Conservation (phyloP, 2,797 vertebrate species). For the Vultur gryphus region DNA sequence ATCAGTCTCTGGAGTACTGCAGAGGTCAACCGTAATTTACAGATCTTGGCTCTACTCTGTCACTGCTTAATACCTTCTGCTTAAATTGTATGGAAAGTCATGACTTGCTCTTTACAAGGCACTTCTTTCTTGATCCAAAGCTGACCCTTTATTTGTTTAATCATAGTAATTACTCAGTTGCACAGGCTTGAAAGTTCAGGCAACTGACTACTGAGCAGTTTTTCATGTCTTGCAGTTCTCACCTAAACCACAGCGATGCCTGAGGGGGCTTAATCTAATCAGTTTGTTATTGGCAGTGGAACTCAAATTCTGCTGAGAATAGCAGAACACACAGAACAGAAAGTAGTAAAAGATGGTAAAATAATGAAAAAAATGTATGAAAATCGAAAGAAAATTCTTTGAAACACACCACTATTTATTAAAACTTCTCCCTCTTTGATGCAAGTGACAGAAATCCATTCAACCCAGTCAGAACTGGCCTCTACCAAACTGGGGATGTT, state of each 20-base stretch:
- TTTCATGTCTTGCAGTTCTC: not conserved
- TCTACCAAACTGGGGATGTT: fast-evolving
- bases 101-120: not conserved
- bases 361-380: not conserved
- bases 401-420: not conserved
- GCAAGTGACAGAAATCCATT: not conserved
- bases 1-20: not conserved
- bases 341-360: not conserved
- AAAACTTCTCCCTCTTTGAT: not conserved
- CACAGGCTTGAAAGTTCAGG: not conserved
- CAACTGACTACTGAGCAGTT: not conserved
- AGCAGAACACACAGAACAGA: not conserved
- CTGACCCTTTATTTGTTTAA: not conserved
- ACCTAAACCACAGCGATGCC: not conserved
- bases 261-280: not conserved
- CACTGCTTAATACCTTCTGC: not conserved
- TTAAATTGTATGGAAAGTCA: not conserved
- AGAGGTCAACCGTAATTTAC: not conserved
- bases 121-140: not conserved
- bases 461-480: not conserved
- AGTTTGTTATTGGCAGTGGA: not conserved
- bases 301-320: not conserved
- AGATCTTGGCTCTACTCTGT: not conserved
- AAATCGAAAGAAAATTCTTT: not conserved
- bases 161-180: not conserved